Conservation (phyloP, 2,888 invertebrate genomes). For the Nezara viridula region DNA sequence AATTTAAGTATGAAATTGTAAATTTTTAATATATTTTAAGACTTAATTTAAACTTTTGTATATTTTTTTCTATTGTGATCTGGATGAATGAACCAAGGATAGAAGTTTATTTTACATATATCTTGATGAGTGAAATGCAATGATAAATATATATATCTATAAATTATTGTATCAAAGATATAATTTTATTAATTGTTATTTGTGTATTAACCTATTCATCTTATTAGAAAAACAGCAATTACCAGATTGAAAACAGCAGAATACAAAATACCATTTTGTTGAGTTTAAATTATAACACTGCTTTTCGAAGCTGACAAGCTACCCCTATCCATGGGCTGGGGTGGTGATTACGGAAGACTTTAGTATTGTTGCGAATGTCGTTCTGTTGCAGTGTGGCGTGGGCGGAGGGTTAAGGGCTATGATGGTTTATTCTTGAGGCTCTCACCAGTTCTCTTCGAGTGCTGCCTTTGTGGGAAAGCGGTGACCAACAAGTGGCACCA, state of each 20-base stretch:
- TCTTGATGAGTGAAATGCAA: slow-evolving; percentile 56
- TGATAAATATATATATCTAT: slow-evolving; percentile 51
- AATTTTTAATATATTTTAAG: slow-evolving; percentile 5
- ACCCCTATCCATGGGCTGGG: slow-evolving; percentile 42
- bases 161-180: background rate
- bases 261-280: background rate
- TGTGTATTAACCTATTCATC: slow-evolving; percentile 54
- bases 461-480: slow-evolving; percentile 77
- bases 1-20: slow-evolving; percentile 11
- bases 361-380: slow-evolving; percentile 54
- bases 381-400: slow-evolving; percentile 57
- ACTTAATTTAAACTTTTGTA: slow-evolving; percentile 30
- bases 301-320: slow-evolving; percentile 18
- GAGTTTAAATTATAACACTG: background rate
- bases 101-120: slow-evolving; percentile 5
- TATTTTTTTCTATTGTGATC: slow-evolving; percentile 28
- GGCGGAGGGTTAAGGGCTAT: slow-evolving; percentile 61
- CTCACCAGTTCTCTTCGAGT: slow-evolving; percentile 68
- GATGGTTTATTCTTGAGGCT: slow-evolving; percentile 64
- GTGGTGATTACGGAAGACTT: slow-evolving; percentile 43
- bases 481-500: slow-evolving; percentile 80
- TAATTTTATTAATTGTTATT: slow-evolving; percentile 49
- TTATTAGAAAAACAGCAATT: background rate
- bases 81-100: slow-evolving; percentile 18
- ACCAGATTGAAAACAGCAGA: slow-evolving; percentile 37